Evolutionary conservation across 1,140 invertebrate genomes (phyloP), one percentile per base, ranked within the genome.

Genomic region (Procambarus virginalis): DNA sequence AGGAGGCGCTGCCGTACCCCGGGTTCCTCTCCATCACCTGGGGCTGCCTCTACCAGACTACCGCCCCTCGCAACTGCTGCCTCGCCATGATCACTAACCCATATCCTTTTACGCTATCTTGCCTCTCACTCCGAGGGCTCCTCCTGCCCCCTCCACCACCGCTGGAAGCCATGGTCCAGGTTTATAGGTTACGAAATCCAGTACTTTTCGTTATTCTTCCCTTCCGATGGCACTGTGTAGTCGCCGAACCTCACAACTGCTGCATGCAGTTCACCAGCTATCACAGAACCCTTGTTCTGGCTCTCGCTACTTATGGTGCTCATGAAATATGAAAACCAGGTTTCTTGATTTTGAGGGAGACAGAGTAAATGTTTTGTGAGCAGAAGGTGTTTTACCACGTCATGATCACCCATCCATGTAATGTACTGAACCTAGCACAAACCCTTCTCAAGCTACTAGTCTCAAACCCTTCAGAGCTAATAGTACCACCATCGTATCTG

Each of bases 11-110:
- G 68, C 91, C 91, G 46, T 92, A 90, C 91, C 91, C 91, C 3
- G 91, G 91, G n/a, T 92, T 92, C 84, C 75, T 92, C 84, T 79
- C 91, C 51, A 85, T 92, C 86, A 92, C 91, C 79, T 92, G 88
- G 80, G 88, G 91, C 14, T 92, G 91, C 81, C 91, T 92, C 58
- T 84, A 86, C 80, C 91, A 92, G 88, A 90, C 84, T 75, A 89
- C 91, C 10, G 80, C 75, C 20, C 91, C 91, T 0, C 70, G 91
- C 68, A 90, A 86, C 83, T 84, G 84, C 84, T 92, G 91, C 75
- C 88, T 92, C n/a, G 88, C 87, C 84, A 89, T 92, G 88, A 83
- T 92, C 80, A 92, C 91, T 70, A 92, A 90, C 76, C 88, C 91
- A 92, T 92, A 92, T 92, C 91, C 91, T 92, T 92, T 92, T 90